These are phyloP conservation scores for Oryzaephilus surinamensis DNA, from an alignment of 1,140 invertebrate genomes.

Conservation along the genomic window DNA sequence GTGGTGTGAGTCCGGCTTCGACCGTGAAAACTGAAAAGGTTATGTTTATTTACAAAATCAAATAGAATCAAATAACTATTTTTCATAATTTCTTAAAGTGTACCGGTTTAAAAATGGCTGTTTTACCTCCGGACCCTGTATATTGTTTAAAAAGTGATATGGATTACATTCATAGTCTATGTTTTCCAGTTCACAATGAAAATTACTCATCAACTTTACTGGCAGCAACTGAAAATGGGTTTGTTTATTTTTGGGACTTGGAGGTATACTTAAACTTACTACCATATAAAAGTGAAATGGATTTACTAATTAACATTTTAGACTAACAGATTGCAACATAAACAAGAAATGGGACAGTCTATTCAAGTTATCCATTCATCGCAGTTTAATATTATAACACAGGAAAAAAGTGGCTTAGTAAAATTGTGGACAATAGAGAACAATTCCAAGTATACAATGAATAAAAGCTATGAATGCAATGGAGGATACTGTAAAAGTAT, in stretches of 20 bases:
- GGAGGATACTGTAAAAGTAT: slow-evolving; percentile 55
- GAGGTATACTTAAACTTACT: slow-evolving; percentile 40
- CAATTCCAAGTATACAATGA: slow-evolving; percentile 45
- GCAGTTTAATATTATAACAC: slow-evolving; percentile 46
- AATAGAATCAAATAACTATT: too few relatives aligned
- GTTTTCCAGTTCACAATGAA: slow-evolving; percentile 46
- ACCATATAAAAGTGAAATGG: not conserved
- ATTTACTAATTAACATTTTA: slow-evolving; percentile 31
- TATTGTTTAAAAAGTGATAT: slow-evolving; percentile 55
- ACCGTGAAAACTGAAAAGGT: too few relatives aligned
- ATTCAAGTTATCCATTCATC: slow-evolving; percentile 45
- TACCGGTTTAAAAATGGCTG: slow-evolving; percentile 36
- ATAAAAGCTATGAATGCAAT: slow-evolving; percentile 46
- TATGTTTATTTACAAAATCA: not conserved
- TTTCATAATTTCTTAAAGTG: too few relatives aligned
- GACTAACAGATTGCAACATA: slow-evolving; percentile 49
- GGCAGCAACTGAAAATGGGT: slow-evolving; percentile 55
- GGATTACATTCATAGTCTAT: slow-evolving; percentile 52
- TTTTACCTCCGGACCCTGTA: slow-evolving; percentile 50
- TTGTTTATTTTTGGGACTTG: slow-evolving; percentile 60
- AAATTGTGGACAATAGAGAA: slow-evolving; percentile 54
- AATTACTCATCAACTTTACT: slow-evolving; percentile 48
- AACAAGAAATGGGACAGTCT: slow-evolving; percentile 45
- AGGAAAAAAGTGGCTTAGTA: slow-evolving; percentile 56
- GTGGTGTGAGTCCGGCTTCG: too few relatives aligned